Evolutionary conservation across 2,888 invertebrate genomes (phyloP), one percentile per base, ranked within the genome.

Genomic region (Chrysolina oricalcia): DNA sequence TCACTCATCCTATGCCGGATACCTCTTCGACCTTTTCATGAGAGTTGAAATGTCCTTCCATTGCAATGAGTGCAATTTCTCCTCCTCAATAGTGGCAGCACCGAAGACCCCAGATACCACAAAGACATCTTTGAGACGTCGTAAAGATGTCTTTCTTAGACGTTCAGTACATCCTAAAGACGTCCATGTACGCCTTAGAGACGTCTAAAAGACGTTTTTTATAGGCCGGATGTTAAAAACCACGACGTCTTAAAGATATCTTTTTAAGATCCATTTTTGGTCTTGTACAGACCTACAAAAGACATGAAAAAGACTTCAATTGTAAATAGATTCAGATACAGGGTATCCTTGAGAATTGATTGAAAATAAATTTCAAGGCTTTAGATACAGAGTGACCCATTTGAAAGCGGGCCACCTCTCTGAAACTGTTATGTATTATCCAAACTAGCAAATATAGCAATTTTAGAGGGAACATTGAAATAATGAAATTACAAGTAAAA

Each of bases 151-250:
- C 41, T 67, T 67, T 67, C 27, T 48, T 46, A 23, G 67, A 67
- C 50, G 46, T 67, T 48, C 23, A 67, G 10, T 17, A 66, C 46
- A 17, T 66, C 66, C 43, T 43, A 46, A 46, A n/a, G 66, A 66
- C 48, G 66, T 66, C 67, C 21, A 48, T 21, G 46, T n/a, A 67
- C 67, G 67, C 67, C 67, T 67, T 46, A 46, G 21, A 67, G 41
- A 67, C 63, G 27, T 63, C 63, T 63, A 35, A 63, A 63, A 63
- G 63, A 63, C 67, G 67, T 67, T 48, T 59, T 17, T 59, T 59
- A 43, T 43, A 43, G 43, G 43, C 43, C 43, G 63, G n/a, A 63
- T 63, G 63, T 63, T 63, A 63, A 63, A 21, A 63, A 43, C 8
- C 43, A 63, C 23, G 63, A 63, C 63, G 63, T 63, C 63, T 63